Base-by-base conservation (phyloP, 2,888 invertebrate genomes). In the Meghimatium bilineatum region DNA sequence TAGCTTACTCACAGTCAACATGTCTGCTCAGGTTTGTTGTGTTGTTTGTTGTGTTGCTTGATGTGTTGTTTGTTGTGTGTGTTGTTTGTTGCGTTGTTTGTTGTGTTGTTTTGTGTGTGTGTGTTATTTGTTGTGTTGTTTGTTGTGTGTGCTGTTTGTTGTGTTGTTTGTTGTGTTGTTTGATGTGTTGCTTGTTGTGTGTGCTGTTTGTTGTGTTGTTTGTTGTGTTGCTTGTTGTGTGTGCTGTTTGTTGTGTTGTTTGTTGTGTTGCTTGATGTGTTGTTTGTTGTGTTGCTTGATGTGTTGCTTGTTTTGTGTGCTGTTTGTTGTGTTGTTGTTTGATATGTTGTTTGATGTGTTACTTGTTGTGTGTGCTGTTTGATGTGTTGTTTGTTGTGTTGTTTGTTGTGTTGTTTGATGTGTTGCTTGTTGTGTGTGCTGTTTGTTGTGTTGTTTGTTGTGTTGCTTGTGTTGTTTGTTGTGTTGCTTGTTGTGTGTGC, bases 1-100 rank as follows among this genome's bases (percentile, higher is more conserved):
- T 93, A 95, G 95, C 72, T 94, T 96, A 6, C 95, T 97, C 75
- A 95, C 96, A 44, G 95, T 97, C 85, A 97, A 97, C 93, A 97
- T 97, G 96, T 97, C 97, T 0, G 97, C 97, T 0, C 97, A 96
- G 94, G 95, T 95, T 90, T 87, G 87, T 44, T 6, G 17, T n/a
- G n/a, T n/a, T n/a, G 49, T 71, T 56, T 56, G 20, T 56, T 56
- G 17, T 56, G 20, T 56, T 23, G 56, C 6, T 12, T 44, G 44
- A 44, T 44, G 5, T 44, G 44, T 44, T n/a, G n/a, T n/a, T n/a
- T n/a, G n/a, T n/a, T n/a, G n/a, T n/a, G n/a, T n/a, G n/a, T n/a
- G n/a, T n/a, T n/a, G 95, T 95, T 90, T 87, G 87, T 44, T 6
- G 17, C n/a, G n/a, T n/a, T n/a, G 49, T 71, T 56, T 56, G 20